phyloP scores from a whole-genome alignment of 1,140 invertebrate genomes.

The Pentalonia nigronervosa region DNA sequence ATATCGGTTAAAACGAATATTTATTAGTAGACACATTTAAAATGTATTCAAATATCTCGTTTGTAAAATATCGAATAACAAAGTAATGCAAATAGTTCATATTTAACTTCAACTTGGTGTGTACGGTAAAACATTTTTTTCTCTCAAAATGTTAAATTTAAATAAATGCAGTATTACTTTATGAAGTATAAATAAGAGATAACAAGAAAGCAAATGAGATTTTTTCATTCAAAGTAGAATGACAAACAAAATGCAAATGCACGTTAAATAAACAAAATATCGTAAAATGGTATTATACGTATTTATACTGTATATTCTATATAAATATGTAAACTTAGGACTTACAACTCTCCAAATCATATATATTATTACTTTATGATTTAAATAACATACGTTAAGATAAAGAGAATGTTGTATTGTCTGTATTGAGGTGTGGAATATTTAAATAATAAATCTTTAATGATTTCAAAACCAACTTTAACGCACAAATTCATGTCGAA shows the following conservation, averaged over 20 bases:
- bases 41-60: neutral
- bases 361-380: neutral
- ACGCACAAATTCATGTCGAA: neutral
- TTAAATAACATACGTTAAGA: neutral
- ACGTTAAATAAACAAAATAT: conserved; percentile 18
- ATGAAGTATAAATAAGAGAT: conserved; percentile 7
- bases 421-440: no score
- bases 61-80: neutral
- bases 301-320: neutral
- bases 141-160: conserved; percentile 3
- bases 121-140: neutral
- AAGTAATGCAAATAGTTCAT: neutral
- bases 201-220: conserved; percentile 1
- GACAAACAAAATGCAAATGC: neutral
- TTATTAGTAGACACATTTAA: neutral
- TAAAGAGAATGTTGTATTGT: neutral
- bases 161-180: conserved; percentile 2
- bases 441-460: neutral
- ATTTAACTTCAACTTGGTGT: neutral
- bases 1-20: neutral
- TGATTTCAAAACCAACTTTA: neutral
- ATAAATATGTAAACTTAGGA: neutral
- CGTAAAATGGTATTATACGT: neutral
- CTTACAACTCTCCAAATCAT: neutral
- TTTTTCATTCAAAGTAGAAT: conserved; percentile 13